Conservation (phyloP, 2,888 invertebrate genomes). For the Epinotia brunnichana region DNA sequence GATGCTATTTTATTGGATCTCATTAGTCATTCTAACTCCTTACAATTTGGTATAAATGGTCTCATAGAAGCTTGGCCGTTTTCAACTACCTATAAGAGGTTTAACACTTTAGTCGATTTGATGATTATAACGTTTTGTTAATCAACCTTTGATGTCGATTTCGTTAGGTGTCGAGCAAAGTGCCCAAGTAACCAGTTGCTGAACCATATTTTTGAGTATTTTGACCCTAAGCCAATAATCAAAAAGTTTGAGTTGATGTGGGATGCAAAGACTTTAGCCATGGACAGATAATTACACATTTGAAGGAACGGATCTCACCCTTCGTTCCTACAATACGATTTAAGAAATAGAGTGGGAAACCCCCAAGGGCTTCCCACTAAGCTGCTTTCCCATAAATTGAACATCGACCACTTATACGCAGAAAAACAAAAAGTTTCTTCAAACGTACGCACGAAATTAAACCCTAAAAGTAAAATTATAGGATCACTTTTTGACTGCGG, state of each 20-base stretch:
- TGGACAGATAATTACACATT: constrained; percentile 58
- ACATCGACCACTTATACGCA: constrained; percentile 68
- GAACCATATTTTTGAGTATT: neutral
- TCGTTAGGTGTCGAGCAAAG: neutral
- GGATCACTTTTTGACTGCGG: constrained; percentile 48
- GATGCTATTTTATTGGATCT: constrained; percentile 70
- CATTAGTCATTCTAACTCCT: constrained; percentile 57
- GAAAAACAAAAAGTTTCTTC: constrained; percentile 57
- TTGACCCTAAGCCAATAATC: neutral
- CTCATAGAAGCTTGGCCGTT: constrained; percentile 25
- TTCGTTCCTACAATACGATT: constrained; percentile 58
- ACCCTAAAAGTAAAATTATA: constrained; percentile 50
- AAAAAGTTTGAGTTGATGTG: neutral
- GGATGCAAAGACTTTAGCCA: constrained; percentile 52
- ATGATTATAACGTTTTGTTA: neutral
- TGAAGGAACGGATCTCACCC: constrained; percentile 60
- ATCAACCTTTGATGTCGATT: neutral
- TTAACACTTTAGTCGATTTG: neutral
- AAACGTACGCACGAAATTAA: constrained; percentile 47
- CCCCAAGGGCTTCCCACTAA: constrained; percentile 64
- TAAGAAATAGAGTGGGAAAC: constrained; percentile 67
- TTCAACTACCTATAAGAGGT: neutral
- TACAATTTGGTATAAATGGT: constrained; percentile 20
- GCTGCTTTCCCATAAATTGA: constrained; percentile 70
- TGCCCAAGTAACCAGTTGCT: neutral